Evolutionary conservation across 2,888 invertebrate genomes (phyloP).

Genomic region (Ypsolopha scabrella): DNA sequence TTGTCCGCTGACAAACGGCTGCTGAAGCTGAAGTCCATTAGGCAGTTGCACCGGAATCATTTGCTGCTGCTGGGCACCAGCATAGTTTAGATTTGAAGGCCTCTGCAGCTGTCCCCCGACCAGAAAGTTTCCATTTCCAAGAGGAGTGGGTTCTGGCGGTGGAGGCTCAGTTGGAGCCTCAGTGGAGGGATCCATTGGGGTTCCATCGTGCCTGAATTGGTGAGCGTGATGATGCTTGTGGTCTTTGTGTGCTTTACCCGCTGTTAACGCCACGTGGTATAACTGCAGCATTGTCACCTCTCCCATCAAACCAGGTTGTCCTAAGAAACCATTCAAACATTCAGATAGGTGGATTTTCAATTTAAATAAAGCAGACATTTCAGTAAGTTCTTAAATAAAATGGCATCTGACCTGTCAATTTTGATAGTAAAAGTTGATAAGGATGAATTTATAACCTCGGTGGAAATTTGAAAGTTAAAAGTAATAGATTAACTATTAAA

Average conservation of each 20-base stretch:
- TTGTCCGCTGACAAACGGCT: slow-evolving; percentile 75
- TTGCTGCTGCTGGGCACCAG: slow-evolving; percentile 33
- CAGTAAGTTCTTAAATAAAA: background rate
- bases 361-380: too few relatives aligned
- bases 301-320: slow-evolving; percentile 75
- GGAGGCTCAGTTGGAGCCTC: slow-evolving; percentile 68
- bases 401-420: too few relatives aligned
- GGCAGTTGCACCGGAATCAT: slow-evolving; percentile 54
- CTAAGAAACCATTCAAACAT: slow-evolving; percentile 33
- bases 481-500: too few relatives aligned
- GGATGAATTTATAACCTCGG: background rate
- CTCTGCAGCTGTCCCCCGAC: slow-evolving; percentile 76
- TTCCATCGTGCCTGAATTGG: slow-evolving; percentile 81
- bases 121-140: slow-evolving; percentile 68
- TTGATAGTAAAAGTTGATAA: background rate
- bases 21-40: slow-evolving; percentile 63
- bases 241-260: slow-evolving; percentile 88
- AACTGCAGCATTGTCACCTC: slow-evolving; percentile 86
- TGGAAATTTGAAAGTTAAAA: too few relatives aligned
- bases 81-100: slow-evolving; percentile 64
- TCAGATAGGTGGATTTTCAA: too few relatives aligned
- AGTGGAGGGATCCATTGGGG: slow-evolving; percentile 69
- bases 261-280: slow-evolving; percentile 84
- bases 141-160: slow-evolving; percentile 45
- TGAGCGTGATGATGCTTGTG: slow-evolving; percentile 91